Evolutionary conservation across 2,888 invertebrate species (phyloP), one percentile per base, ranked within the genome.

Genomic region (Rhingia rostrata): DNA sequence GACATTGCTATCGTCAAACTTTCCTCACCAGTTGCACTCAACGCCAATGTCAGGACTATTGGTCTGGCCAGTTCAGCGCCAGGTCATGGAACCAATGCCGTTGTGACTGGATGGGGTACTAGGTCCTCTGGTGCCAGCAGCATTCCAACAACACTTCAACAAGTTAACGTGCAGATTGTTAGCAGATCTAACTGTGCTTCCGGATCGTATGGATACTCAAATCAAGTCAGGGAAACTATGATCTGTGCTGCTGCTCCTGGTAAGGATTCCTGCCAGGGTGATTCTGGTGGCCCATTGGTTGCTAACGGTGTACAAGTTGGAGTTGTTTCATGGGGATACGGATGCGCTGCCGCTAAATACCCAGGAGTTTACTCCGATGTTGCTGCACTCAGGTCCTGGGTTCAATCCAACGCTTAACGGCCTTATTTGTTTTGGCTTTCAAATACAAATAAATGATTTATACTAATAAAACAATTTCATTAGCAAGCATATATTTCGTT

Each of bases 1-100:
- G 94, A 94, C 67, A 90, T 94, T 14, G 94, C 93, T 0, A 86
- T 94, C 1, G 87, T 94, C 9, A 92, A 92, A 89, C 90, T 94
- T 1, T 79, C 90, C 0, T 91, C 89, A 2, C 89, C 92, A 0
- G 88, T 94, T 58, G 75, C 87, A 10, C 92, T 91, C 54, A 91
- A 87, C 80, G 88, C 91, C 0, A 88, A 86, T 6, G 91, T 93
- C 0, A 89, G 90, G 54, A 87, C 91, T 0, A 91, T 94, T 12
- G 82, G 88, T 4, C 88, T 94, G 89, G 89, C 92, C 35, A 86
- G 86, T 0, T 53, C 75, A 3, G 89, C 87, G 39, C 88, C 89
- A 7, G 53, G 6, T 4, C 66, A 88, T 49, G 88, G 86, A 47
- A 78, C 86, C 22, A 43, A 70, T 10, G 87, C 87, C 32, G 67